phyloP scores from a whole-genome alignment of 2,888 invertebrate genomes.

The Drosophila sordidula region DNA sequence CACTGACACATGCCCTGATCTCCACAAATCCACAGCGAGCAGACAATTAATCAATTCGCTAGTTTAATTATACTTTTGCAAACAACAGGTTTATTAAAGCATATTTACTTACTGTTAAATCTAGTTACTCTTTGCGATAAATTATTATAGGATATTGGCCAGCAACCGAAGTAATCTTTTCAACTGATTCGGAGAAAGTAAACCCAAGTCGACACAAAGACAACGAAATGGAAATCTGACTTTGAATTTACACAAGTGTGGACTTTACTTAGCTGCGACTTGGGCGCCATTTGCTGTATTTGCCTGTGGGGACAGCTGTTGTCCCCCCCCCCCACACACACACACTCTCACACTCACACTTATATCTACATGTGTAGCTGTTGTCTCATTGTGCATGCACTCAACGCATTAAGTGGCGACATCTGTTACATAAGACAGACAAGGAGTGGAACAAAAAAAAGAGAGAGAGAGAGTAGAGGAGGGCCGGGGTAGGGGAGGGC shows the following conservation, averaged over 20 bases:
- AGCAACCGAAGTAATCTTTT: too few species aligned
- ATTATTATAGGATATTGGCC: too few species aligned
- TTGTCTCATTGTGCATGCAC: conserved; percentile 76
- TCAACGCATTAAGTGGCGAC: conserved; percentile 77
- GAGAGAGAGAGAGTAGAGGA: conserved; percentile 5
- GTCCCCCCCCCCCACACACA: not conserved
- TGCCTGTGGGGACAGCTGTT: conserved; percentile 40
- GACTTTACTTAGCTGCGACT: conserved; percentile 10
- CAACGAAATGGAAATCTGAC: not conserved
- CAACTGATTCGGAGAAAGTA: too few species aligned
- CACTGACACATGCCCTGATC: conserved; percentile 4
- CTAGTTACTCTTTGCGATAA: too few species aligned
- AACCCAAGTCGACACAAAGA: too few species aligned
- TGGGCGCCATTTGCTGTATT: conserved; percentile 26
- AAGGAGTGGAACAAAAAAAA: conserved; percentile 11
- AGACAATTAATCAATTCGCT: conserved; percentile 61
- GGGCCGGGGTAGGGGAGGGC: not conserved
- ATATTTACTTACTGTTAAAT: too few species aligned
- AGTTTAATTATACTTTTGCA: conserved; percentile 24
- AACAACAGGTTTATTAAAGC: not conserved
- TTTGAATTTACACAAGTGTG: not conserved
- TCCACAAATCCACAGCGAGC: conserved; percentile 21
- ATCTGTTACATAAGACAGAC: conserved; percentile 65
- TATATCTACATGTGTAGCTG: conserved; percentile 10
- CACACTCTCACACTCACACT: not conserved